A percentile compares a stretch with the other conserved stretches of the same genome.
These are phyloP conservation scores for Trichacis sp. DNA, from an alignment of 2,888 invertebrate species.

Conservation along the genomic window DNA sequence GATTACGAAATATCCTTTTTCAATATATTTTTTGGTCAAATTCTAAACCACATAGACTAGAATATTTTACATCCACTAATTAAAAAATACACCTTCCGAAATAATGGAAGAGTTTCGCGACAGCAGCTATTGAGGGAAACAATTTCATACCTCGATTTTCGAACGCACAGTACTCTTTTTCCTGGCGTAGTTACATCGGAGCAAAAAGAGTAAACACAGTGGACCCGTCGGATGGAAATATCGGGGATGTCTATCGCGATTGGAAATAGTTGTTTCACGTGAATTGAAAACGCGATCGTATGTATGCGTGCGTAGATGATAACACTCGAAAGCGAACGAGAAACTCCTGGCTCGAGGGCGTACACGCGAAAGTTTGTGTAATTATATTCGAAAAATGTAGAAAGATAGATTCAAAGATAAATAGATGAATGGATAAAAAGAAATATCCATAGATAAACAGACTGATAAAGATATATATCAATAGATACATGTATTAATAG, in stretches of 20 bases:
- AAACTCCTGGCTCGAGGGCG: constrained; percentile 45
- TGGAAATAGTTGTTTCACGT: constrained; percentile 49
- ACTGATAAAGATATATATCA: too few species aligned
- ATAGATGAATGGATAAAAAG: too few species aligned
- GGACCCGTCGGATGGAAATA: constrained; percentile 31
- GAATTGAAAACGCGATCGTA: constrained; percentile 40
- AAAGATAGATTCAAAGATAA: too few species aligned
- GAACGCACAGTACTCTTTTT: neutral
- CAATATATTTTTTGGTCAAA: too few species aligned
- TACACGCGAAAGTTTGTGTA: constrained; percentile 52
- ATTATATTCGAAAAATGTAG: too few species aligned
- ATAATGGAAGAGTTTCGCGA: too few species aligned
- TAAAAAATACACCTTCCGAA: too few species aligned
- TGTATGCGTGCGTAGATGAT: constrained; percentile 19
- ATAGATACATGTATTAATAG: too few species aligned
- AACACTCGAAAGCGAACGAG: constrained; percentile 27
- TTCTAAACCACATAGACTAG: too few species aligned
- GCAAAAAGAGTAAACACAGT: constrained; percentile 22
- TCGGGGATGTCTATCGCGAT: constrained; percentile 39
- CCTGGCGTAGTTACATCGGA: neutral
- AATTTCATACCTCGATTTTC: neutral
- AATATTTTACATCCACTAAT: too few species aligned
- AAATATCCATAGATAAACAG: too few species aligned
- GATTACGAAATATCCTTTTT: too few species aligned
- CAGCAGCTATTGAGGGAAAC: neutral